Percentiles rank a stretch among this genome's conserved stretches.
These are phyloP conservation scores for Syngnathus rostellatus DNA, from an alignment of 2,797 vertebrate genomes.

Conservation along the genomic window DNA sequence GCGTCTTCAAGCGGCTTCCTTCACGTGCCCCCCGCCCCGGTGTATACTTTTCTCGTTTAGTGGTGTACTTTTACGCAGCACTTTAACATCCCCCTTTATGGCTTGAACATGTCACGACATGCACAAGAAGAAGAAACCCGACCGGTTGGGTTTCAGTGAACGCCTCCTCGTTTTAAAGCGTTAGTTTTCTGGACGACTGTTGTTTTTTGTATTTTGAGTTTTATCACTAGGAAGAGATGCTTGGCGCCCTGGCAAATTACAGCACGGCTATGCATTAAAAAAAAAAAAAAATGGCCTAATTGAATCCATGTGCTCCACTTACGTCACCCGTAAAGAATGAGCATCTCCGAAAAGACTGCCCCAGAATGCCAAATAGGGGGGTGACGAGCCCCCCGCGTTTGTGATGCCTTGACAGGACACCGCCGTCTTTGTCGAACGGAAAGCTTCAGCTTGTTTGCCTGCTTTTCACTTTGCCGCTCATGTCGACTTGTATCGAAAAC, in stretches of 20 bases:
- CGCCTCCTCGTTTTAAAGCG: not conserved
- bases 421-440: conserved; percentile 54
- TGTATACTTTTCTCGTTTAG: conserved; percentile 2
- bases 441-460: conserved; percentile 47
- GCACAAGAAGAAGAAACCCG: conserved; percentile 22
- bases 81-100: conserved; percentile 33
- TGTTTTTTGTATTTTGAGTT: not conserved
- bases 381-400: conserved; percentile 11
- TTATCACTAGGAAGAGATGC: not conserved
- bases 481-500: conserved; percentile 62
- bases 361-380: conserved; percentile 39
- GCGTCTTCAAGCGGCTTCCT: conserved; percentile 35
- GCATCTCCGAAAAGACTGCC: conserved; percentile 38
- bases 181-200: conserved; percentile 2
- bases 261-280: conserved; percentile 15
- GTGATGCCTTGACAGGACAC: conserved; percentile 50
- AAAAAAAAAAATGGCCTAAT: conserved; percentile 27
- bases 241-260: conserved; percentile 14
- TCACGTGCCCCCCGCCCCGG: conserved; percentile 37
- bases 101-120: conserved; percentile 46
- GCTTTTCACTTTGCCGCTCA: conserved; percentile 60
- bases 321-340: conserved; percentile 52
- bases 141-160: conserved; percentile 11
- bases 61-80: conserved; percentile 25
- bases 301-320: conserved; percentile 51